These are phyloP conservation scores for Macrostomum lignano DNA, from an alignment of 1,140 invertebrate species.

Conservation along the genomic window DNA sequence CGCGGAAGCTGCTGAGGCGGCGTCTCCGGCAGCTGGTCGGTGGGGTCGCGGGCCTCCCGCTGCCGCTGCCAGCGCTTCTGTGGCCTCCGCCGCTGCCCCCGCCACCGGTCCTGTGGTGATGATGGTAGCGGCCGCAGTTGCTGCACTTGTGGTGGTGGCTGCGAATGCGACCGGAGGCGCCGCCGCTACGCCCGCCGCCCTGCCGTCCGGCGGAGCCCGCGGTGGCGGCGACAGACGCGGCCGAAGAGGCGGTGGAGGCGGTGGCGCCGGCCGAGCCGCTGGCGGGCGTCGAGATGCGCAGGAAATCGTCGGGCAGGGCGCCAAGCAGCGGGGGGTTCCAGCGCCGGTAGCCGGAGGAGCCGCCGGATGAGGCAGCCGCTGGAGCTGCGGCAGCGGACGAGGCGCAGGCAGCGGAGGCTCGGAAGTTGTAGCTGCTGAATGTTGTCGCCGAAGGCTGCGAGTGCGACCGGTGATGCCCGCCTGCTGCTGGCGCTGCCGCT, in stretches of 20 bases:
- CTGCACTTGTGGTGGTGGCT: constrained; percentile 3
- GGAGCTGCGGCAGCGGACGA: no score
- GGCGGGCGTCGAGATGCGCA: constrained; percentile 33
- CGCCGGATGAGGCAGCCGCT: no score
- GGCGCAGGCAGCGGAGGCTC: constrained; percentile 11
- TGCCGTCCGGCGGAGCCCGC: not conserved
- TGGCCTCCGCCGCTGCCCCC: no score
- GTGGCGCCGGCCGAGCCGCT: constrained; percentile 7
- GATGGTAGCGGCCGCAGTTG: not conserved
- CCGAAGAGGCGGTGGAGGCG: no score
- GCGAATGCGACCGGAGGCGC: no score
- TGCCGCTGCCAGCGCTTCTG: no score
- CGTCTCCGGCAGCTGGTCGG: no score
- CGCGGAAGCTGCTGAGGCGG: no score
- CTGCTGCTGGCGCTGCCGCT: no score
- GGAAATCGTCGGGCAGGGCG: constrained; percentile 46
- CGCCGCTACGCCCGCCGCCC: constrained; percentile 6
- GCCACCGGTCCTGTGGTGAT: constrained; percentile 3
- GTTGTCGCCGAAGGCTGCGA: constrained; percentile 29
- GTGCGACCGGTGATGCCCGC: no score
- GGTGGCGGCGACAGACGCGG: not conserved
- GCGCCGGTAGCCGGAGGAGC: constrained; percentile 26
- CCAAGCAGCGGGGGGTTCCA: constrained; percentile 56
- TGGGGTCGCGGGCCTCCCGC: no score
- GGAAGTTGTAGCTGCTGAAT: constrained; percentile 11